A percentile compares a stretch with the other conserved stretches of the same genome.
phyloP scores from a whole-genome alignment of 1,140 invertebrate species.

The Coenobita brevimanus region DNA sequence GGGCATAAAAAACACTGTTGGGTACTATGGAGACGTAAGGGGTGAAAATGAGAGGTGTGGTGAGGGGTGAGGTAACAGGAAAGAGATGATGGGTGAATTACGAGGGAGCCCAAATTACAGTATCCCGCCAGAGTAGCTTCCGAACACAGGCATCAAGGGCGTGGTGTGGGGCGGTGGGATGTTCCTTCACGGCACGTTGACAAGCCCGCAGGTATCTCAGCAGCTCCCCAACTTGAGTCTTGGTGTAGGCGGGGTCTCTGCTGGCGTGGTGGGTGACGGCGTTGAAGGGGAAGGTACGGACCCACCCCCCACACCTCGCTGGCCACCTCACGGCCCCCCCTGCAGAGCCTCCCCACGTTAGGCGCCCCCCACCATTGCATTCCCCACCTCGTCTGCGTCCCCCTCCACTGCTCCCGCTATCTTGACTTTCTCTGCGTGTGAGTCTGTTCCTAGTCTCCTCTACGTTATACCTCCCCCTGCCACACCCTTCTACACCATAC shows the following conservation, averaged over 20 bases:
- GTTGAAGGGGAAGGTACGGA: constrained; percentile 67
- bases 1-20: too few species aligned
- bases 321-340: constrained; percentile 19
- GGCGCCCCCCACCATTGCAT: neutral
- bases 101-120: constrained; percentile 20
- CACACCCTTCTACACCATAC: neutral
- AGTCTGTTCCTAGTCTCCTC: too few species aligned
- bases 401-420: neutral
- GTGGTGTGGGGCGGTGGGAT: neutral
- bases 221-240: constrained; percentile 39
- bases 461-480: neutral
- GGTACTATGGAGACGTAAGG: neutral
- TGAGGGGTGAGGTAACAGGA: neutral
- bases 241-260: constrained; percentile 54
- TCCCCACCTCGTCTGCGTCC: neutral
- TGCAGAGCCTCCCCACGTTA: neutral
- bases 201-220: constrained; percentile 25
- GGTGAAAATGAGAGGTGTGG: neutral
- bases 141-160: constrained; percentile 17
- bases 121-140: constrained; percentile 39
- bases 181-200: constrained; percentile 14
- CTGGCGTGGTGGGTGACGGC: constrained; percentile 64
- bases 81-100: neutral
- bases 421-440: neutral
- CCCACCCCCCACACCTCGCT: constrained; percentile 59